Conservation (phyloP, 2,888 invertebrate species). For the Cantharis nigra region DNA sequence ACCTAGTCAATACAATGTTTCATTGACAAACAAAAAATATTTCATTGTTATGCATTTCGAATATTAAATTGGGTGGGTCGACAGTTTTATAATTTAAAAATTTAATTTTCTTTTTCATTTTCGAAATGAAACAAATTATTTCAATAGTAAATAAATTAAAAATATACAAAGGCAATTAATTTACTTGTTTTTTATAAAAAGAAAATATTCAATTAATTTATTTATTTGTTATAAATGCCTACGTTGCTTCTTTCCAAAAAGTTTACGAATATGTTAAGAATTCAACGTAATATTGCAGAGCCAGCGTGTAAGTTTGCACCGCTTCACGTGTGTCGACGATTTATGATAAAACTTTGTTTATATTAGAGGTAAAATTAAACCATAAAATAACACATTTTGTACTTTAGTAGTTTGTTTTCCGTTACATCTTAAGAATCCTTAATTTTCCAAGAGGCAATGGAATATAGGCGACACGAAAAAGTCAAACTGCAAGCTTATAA, state of each 20-base stretch:
- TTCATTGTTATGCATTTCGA: background rate
- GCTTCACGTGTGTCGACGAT: constrained; percentile 41
- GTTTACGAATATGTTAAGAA: constrained; percentile 23
- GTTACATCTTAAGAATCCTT: constrained; percentile 38
- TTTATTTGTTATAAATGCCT: constrained; percentile 9
- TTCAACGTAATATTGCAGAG: constrained; percentile 25
- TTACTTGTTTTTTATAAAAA: background rate
- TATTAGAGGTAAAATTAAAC: constrained; percentile 39
- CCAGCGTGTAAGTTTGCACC: constrained; percentile 27
- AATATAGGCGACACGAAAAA: background rate
- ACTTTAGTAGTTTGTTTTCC: constrained; percentile 35
- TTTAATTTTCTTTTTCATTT: background rate
- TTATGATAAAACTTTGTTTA: constrained; percentile 42
- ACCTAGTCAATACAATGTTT: background rate
- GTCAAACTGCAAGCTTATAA: background rate
- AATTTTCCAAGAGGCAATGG: constrained; percentile 31
- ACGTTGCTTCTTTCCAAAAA: constrained; percentile 17
- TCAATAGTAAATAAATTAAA: background rate
- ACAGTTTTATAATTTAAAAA: background rate
- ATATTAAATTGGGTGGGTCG: background rate
- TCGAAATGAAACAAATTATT: background rate
- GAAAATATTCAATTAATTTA: background rate
- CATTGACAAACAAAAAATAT: background rate
- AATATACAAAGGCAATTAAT: background rate
- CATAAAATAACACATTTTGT: constrained; percentile 37